Evolutionary conservation across 2,113 vertebrate species (phyloP), one percentile per base, ranked within the genome.

Genomic region (Lontra canadensis): DNA sequence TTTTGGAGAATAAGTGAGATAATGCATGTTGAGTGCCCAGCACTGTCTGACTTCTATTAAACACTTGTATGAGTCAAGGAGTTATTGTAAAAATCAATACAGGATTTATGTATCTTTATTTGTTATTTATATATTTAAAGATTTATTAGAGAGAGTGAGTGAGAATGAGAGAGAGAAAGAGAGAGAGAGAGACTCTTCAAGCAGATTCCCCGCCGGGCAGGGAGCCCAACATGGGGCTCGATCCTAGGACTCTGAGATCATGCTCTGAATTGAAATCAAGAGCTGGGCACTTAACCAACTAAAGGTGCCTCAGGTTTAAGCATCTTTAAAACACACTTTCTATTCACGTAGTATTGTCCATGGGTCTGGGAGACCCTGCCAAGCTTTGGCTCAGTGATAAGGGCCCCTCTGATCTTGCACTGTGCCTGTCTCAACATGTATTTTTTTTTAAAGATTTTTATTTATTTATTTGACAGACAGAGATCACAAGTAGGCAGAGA

Each of bases 371-470:
- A 87, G 29, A 88, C 71, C 26, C n/a, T 65, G 78, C 42, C 29
- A 34, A 83, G 39, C 1, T 15, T 34, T 82, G 2, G 36, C 67
- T 65, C 44, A 36, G 13, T 71, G 91, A 39, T 78, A 36, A 49
- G 87, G 26, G 4, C 34, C n/a, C 2, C 34, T 86, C 57, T 0
- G 0, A 26, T 1, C 3, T 20, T 10, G 3, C 11, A 7, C 7
- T 4, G 29, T 6, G 2, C 44, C 25, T 26, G 34, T 91, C 76
- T 87, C 49, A 34, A 49, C 5, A 49, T n/a, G 20, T 7, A 3
- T 29, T 26, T 47, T 47, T 47, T 47, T 47, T 47, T 47, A 11
- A 47, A 47, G 44, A 47, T 47, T 47, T 47, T 47, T 11, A 47
- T 47, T 47, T 47, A 47, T 47, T 11, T 47, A 47, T 47, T 47